These are phyloP conservation scores for Rhopalosiphum padi DNA, from an alignment of 1,140 invertebrate species.

Conservation along the genomic window DNA sequence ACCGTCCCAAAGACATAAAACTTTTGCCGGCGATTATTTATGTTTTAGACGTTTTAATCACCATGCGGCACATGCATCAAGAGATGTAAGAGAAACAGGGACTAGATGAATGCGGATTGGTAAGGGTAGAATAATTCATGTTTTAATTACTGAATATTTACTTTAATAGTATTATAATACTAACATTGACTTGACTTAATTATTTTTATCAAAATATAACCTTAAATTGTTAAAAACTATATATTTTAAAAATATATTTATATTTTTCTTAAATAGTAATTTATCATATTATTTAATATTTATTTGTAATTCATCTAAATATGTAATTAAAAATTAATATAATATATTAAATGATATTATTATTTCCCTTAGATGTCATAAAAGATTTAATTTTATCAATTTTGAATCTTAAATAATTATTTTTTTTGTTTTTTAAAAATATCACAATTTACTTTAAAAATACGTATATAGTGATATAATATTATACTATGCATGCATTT, in stretches of 20 bases:
- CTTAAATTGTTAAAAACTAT: not conserved
- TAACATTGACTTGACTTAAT: not conserved
- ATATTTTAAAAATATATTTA: no score
- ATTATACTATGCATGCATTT: not conserved
- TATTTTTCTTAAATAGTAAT: no score
- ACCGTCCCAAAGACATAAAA: slow-evolving; percentile 25
- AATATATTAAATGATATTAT: no score
- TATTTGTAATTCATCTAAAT: not conserved
- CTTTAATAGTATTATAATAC: not conserved
- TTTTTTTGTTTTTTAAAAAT: not conserved
- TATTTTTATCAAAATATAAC: not conserved
- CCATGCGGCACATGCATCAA: not conserved
- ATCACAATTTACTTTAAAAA: not conserved
- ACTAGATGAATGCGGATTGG: not conserved
- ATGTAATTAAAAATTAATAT: no score
- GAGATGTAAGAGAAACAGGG: not conserved
- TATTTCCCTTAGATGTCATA: no score
- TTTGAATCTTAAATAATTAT: not conserved
- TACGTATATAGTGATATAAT: no score
- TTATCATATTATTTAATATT: not conserved
- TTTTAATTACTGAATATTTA: not conserved
- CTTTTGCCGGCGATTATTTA: not conserved
- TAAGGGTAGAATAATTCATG: not conserved
- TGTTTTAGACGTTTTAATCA: slow-evolving; percentile 38
- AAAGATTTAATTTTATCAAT: no score